phyloP scores from a whole-genome alignment of 1,140 invertebrate genomes.

The Whitmania pigra region DNA sequence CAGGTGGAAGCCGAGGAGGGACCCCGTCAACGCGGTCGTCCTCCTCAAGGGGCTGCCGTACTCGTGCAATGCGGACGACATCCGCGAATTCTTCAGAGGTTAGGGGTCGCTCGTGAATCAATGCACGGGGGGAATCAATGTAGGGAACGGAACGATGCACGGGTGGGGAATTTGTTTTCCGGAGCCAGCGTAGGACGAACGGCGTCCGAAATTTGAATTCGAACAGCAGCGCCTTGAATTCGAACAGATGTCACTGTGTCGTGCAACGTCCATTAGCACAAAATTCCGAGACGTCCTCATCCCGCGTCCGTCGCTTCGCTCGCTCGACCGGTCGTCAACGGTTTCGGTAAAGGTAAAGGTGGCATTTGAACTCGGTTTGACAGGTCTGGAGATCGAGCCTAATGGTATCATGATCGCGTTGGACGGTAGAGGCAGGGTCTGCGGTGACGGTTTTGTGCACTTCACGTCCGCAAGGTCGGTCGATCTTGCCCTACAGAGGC shows the following conservation, averaged over 20 bases:
- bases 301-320: too few species aligned
- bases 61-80: neutral
- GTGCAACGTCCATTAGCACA: too few species aligned
- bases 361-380: neutral
- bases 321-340: too few species aligned
- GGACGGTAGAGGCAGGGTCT: constrained; percentile 83
- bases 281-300: too few species aligned
- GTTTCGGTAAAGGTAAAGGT: too few species aligned
- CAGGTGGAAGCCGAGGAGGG: constrained; percentile 6
- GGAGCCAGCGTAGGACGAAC: too few species aligned
- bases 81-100: neutral
- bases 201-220: too few species aligned
- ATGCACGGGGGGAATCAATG: too few species aligned
- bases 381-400: constrained; percentile 82
- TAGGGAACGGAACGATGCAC: too few species aligned
- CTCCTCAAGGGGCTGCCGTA: neutral
- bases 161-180: too few species aligned
- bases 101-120: neutral
- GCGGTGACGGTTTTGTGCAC: constrained; percentile 93
- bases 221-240: too few species aligned
- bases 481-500: constrained; percentile 85
- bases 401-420: constrained; percentile 87
- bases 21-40: neutral
- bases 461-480: constrained; percentile 86
- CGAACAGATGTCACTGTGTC: too few species aligned